Conservation (phyloP, 2,113 vertebrate species). For the Pseudopipra pipra region DNA sequence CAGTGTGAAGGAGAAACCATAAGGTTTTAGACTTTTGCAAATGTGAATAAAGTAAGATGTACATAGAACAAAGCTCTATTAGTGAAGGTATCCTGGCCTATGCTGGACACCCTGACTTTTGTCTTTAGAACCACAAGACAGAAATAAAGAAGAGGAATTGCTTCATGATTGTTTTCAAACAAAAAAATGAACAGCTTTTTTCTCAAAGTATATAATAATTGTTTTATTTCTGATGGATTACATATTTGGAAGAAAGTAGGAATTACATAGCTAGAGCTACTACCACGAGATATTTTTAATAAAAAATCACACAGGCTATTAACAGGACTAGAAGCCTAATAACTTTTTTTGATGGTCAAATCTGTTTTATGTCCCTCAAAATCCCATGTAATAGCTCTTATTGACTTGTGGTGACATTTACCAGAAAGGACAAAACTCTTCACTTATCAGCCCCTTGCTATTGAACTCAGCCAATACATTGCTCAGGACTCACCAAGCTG, state of each 20-base stretch:
- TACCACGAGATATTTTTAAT: not conserved
- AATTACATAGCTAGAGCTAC: not conserved
- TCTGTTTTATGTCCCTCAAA: not conserved
- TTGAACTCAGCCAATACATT: not conserved
- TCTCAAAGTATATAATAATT: not conserved
- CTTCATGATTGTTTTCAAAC: not conserved
- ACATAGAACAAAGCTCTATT: not conserved
- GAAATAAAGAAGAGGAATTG: not conserved
- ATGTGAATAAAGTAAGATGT: not conserved
- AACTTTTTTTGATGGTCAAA: not conserved
- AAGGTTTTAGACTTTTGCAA: not conserved
- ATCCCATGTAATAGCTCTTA: not conserved
- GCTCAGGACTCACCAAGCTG: not conserved
- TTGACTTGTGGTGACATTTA: not conserved
- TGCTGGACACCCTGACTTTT: not conserved
- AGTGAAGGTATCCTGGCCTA: not conserved
- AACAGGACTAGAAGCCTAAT: not conserved
- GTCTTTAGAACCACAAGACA: not conserved
- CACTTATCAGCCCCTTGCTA: not conserved
- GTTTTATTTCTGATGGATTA: not conserved
- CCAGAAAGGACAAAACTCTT: not conserved
- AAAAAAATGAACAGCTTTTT: not conserved
- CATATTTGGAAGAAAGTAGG: not conserved
- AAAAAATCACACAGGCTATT: not conserved
- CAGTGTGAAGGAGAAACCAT: not conserved